Evolutionary conservation across 2,113 vertebrate genomes (phyloP).

Genomic region (Puffinus mauretanicus): DNA sequence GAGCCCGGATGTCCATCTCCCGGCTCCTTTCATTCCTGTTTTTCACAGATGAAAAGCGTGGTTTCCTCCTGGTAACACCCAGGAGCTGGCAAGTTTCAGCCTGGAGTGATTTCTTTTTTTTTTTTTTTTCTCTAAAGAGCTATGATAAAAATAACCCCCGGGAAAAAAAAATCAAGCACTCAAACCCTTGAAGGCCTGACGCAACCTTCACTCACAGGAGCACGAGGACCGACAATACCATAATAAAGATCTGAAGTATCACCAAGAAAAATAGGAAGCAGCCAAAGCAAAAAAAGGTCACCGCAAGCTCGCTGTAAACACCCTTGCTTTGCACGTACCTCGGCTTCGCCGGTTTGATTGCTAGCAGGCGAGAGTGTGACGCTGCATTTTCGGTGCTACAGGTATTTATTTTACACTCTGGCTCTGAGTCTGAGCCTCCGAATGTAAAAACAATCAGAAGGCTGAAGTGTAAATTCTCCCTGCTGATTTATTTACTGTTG

Average conservation of each 20-base stretch:
- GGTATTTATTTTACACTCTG: constrained; percentile 77
- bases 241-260: constrained; percentile 57
- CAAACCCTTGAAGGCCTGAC: neutral
- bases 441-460: constrained; percentile 78
- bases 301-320: constrained; percentile 2
- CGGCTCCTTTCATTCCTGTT: neutral
- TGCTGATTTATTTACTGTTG: constrained; percentile 89
- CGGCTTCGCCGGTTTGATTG: neutral
- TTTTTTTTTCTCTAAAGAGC: neutral
- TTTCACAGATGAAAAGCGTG: neutral
- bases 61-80: constrained; percentile 31
- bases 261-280: constrained; percentile 51
- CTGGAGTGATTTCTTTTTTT: neutral
- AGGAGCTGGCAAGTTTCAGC: constrained; percentile 11
- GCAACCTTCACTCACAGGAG: neutral
- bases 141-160: constrained; percentile 3
- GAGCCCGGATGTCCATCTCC: neutral
- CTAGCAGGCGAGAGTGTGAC: constrained; percentile 34
- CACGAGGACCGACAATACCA: neutral
- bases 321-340: neutral
- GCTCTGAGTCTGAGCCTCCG: constrained; percentile 63
- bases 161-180: neutral
- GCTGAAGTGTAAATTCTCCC: constrained; percentile 75
- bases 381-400: constrained; percentile 53
- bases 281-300: constrained; percentile 2